These are phyloP conservation scores for Crenuchus spilurus DNA, from an alignment of 2,797 vertebrate genomes.

Conservation along the genomic window DNA sequence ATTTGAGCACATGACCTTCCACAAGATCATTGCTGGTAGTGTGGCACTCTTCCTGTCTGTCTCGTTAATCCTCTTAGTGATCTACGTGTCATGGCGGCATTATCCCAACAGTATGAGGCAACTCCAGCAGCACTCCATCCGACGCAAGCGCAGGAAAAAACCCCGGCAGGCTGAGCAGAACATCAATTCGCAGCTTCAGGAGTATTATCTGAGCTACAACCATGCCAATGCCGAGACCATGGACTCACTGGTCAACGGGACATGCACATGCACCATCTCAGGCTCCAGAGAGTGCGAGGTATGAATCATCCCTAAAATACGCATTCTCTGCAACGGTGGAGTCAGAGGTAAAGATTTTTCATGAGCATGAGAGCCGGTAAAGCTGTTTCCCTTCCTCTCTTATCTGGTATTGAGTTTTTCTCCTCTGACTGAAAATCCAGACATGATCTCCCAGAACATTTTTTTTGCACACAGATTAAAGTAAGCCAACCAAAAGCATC, in stretches of 20 bases:
- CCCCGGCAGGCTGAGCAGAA: constrained; percentile 85
- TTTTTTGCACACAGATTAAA: too few relatives aligned
- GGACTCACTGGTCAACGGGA: constrained; percentile 92
- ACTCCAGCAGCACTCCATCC: constrained; percentile 92
- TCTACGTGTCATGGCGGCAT: constrained; percentile 95
- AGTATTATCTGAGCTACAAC: constrained; percentile 98
- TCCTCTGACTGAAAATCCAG: neutral
- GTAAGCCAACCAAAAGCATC: too few relatives aligned
- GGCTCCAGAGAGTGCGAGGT: constrained; percentile 98
- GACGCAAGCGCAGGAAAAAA: constrained; percentile 94
- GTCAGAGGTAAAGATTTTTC: constrained; percentile 51
- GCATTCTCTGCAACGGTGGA: constrained; percentile 86
- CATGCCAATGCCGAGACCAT: constrained; percentile 93
- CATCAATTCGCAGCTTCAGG: constrained; percentile 94
- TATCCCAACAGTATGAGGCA: constrained; percentile 94
- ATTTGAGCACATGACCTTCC: constrained; percentile 93
- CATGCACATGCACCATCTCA: constrained; percentile 95
- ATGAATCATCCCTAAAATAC: constrained; percentile 85
- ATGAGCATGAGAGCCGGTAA: constrained; percentile 25
- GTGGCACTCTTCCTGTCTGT: constrained; percentile 95
- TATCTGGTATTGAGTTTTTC: neutral
- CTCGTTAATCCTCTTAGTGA: constrained; percentile 94
- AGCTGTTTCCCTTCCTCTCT: neutral
- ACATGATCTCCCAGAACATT: neutral
- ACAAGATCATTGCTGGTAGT: constrained; percentile 95